These are phyloP conservation scores for Argyresthia goedartella DNA, from an alignment of 2,888 invertebrate genomes.

Conservation along the genomic window DNA sequence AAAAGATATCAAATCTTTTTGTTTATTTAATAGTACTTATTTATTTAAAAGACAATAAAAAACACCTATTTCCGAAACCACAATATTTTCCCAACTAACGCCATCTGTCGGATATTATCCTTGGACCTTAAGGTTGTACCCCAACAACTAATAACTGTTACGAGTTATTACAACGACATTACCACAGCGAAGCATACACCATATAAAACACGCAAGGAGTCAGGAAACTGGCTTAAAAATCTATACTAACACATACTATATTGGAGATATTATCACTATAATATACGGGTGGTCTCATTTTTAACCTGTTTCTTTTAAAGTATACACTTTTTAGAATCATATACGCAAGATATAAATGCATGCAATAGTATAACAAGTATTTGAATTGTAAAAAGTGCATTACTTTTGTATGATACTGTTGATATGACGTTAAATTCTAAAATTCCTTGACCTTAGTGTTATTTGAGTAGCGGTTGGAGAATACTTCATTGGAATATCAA, in stretches of 20 bases:
- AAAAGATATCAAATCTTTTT: no score
- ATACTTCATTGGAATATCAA: not conserved
- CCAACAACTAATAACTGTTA: not conserved
- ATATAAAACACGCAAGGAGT: conserved; percentile 19
- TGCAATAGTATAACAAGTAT: not conserved
- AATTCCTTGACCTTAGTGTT: not conserved
- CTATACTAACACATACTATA: not conserved
- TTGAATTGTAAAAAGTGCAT: not conserved
- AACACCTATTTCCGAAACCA: no score
- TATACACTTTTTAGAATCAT: conserved; percentile 1
- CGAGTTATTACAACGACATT: not conserved
- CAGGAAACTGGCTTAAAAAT: conserved; percentile 25
- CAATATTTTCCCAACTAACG: no score
- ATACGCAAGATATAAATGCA: conserved; percentile 2
- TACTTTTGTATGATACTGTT: not conserved
- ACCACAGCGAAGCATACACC: conserved; percentile 46
- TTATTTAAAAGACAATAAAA: no score
- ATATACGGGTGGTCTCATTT: conserved; percentile 2
- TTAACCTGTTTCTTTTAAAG: conserved; percentile 3
- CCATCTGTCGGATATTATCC: no score
- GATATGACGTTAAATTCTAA: conserved; percentile 1
- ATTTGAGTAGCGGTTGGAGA: not conserved
- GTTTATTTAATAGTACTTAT: no score
- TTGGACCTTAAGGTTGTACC: no score
- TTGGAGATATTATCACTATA: conserved; percentile 1